Base-by-base conservation (phyloP, 2,797 vertebrate species). In the Lacerta viridis region DNA sequence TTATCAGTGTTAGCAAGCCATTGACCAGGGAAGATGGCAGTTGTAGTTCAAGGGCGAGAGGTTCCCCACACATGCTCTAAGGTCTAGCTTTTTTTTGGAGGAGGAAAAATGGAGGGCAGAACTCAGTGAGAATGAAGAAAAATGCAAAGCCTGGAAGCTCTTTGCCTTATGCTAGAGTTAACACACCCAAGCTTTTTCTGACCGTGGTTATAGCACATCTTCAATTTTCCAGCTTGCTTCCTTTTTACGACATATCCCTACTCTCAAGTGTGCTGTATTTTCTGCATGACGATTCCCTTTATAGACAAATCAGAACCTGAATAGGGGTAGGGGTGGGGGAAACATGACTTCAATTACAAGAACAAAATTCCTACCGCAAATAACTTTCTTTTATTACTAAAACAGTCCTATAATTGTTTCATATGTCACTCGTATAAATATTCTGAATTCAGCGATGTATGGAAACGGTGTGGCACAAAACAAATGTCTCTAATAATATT, bases 201-300 rank as follows among this genome's bases (percentile, higher is more conserved):
- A n/a, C 88, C 84, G 80, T 61, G 11, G 41, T 83, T 90, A n/a
- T 55, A 71, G 68, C 75, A 29, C 36, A 77, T 83, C 36, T 23
- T 89, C 43, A 83, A 1, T 92, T 88, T 92, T 93, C 64, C 46
- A 84, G 6, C 80, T 6, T 1, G 66, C 29, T 84, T 87, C 10
- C 23, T 86, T 90, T 90, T 91, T 79, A 90, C 76, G n/a, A 5
- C 0, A 4, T 29, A 18, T 43, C 86, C 90, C 71, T 72, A 61
- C 69, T 78, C 89, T 89, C 92, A 85, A 23, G 89, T 25, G 59
- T 88, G 50, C 86, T 72, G 71, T 93, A 87, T 87, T 93, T 84
- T 91, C 87, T 91, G 50, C 27, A 39, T 71, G 25, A 83, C 83
- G 29, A 43, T 89, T 89, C 68, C 23, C 15, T 91, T 88, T 90